These are phyloP conservation scores for Scrobipalpa costella DNA, from an alignment of 2,888 invertebrate species.

Conservation along the genomic window DNA sequence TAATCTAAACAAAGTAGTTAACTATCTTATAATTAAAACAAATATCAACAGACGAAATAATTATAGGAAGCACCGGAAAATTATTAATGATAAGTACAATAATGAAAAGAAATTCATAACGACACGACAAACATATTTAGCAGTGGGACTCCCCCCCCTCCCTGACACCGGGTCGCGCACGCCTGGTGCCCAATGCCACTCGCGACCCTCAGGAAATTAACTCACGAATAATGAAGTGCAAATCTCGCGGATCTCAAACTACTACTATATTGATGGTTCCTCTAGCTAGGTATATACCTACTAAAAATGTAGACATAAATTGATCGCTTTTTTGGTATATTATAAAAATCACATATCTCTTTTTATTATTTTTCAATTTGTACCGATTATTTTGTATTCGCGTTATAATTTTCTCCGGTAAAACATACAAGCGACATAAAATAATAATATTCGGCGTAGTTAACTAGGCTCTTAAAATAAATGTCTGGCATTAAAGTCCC, in stretches of 20 bases:
- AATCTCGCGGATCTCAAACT: not conserved
- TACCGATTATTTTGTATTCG: slow-evolving; percentile 29
- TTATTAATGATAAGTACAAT: slow-evolving; percentile 51
- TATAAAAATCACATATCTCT: slow-evolving; percentile 31
- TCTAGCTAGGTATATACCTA: not conserved
- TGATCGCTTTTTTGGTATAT: slow-evolving; percentile 35
- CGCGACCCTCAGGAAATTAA: not conserved
- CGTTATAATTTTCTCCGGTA: slow-evolving; percentile 36
- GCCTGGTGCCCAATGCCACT: too few relatives aligned
- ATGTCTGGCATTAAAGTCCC: slow-evolving; percentile 55
- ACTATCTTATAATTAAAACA: slow-evolving; percentile 71
- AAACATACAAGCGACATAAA: slow-evolving; percentile 4
- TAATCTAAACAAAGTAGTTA: slow-evolving; percentile 64
- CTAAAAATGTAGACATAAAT: slow-evolving; percentile 26
- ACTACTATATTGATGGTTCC: not conserved
- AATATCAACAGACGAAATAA: slow-evolving; percentile 76
- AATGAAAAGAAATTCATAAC: slow-evolving; percentile 58
- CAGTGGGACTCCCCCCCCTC: not conserved
- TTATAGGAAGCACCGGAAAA: slow-evolving; percentile 75
- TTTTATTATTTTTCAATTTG: slow-evolving; percentile 26
- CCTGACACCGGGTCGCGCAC: not conserved
- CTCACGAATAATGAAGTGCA: slow-evolving; percentile 10
- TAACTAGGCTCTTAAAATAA: slow-evolving; percentile 40
- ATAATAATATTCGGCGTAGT: not conserved
- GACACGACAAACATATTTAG: slow-evolving; percentile 54